These are phyloP conservation scores for Eutolmus rufibarbis DNA, from an alignment of 2,888 invertebrate genomes.

Conservation along the genomic window DNA sequence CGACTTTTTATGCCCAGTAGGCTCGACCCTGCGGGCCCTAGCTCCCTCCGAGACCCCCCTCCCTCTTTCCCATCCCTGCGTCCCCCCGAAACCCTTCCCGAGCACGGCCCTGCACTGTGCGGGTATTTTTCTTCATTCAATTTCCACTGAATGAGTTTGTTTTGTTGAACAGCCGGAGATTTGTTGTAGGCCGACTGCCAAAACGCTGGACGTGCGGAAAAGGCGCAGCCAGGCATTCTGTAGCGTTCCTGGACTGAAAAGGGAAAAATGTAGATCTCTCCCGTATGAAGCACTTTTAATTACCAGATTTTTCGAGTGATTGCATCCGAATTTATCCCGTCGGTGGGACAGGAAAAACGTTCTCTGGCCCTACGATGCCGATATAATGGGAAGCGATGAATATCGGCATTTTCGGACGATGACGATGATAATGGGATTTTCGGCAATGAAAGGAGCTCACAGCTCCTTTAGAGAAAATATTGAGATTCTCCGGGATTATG, in stretches of 20 bases:
- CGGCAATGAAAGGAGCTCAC: background rate
- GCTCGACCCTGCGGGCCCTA: background rate
- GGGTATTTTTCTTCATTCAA: constrained; percentile 30
- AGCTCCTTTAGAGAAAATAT: background rate
- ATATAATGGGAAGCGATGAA: constrained; percentile 11
- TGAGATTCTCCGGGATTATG: background rate
- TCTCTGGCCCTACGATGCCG: background rate
- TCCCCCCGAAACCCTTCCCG: background rate
- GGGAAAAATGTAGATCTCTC: constrained; percentile 17
- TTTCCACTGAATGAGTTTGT: constrained; percentile 39
- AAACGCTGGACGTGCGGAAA: constrained; percentile 25
- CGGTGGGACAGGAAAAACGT: background rate
- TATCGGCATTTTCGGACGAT: constrained; percentile 1
- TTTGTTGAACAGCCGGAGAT: constrained; percentile 10
- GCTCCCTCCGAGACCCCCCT: background rate
- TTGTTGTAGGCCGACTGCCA: constrained; percentile 2
- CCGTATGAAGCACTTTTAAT: constrained; percentile 37
- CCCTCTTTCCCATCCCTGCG: background rate
- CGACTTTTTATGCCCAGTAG: background rate
- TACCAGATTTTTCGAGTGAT: constrained; percentile 46
- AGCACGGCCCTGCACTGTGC: background rate
- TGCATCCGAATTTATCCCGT: constrained; percentile 37
- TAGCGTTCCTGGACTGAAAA: background rate
- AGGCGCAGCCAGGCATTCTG: background rate
- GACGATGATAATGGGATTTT: constrained; percentile 7